These are phyloP conservation scores for Hypomesus transpacificus DNA, from an alignment of 2,113 vertebrate genomes.

Conservation along the genomic window DNA sequence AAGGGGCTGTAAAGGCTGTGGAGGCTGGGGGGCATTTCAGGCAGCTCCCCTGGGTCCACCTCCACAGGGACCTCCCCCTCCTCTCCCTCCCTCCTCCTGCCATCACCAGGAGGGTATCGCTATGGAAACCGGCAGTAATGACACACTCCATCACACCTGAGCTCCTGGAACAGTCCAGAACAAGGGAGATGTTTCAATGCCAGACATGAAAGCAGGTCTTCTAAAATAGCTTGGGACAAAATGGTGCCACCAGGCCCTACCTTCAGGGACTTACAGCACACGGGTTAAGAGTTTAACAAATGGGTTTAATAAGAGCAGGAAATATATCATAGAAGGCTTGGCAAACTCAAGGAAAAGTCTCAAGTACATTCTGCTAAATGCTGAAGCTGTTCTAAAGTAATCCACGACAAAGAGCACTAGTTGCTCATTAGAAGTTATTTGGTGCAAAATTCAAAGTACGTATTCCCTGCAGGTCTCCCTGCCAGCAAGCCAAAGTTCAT, in stretches of 20 bases:
- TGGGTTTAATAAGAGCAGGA: no score
- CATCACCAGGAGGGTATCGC: slow-evolving; percentile 2
- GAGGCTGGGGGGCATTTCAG: background rate
- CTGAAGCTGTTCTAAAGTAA: no score
- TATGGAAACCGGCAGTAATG: slow-evolving; percentile 25
- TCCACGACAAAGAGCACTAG: no score
- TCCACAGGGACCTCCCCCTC: background rate
- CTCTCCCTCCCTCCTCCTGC: background rate
- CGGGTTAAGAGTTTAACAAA: no score
- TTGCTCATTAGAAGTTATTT: no score
- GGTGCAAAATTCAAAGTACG: no score
- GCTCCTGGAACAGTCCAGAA: background rate
- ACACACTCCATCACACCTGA: slow-evolving; percentile 37
- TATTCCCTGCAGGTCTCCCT: background rate
- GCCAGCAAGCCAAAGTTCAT: background rate
- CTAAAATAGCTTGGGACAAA: background rate
- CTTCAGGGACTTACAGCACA: no score
- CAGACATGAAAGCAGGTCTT: slow-evolving; percentile 1
- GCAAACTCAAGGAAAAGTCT: no score
- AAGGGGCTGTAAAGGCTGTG: no score
- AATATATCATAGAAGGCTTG: no score
- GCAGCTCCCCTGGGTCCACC: background rate
- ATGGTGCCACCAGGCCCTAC: background rate
- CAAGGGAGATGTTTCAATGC: slow-evolving; percentile 16
- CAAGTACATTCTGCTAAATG: no score